These are phyloP conservation scores for Callipepla squamata DNA, from an alignment of 2,113 vertebrate species.

Conservation along the genomic window DNA sequence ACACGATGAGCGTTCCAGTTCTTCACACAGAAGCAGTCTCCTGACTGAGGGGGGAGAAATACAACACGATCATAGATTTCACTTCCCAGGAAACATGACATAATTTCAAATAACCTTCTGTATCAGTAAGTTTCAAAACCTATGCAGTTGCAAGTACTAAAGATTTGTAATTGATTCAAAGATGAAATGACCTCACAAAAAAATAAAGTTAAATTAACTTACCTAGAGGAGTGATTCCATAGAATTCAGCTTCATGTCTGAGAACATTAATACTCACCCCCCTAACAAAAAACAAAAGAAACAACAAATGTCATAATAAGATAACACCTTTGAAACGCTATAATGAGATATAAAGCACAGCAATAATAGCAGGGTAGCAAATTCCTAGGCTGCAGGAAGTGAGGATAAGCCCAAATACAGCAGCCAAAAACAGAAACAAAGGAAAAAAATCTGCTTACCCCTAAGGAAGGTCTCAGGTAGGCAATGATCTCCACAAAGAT, in stretches of 20 bases:
- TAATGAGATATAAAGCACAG: no score
- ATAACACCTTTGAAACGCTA: neutral
- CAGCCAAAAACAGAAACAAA: no score
- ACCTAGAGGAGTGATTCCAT: constrained; percentile 98
- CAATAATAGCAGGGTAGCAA: no score
- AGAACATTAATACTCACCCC: constrained; percentile 95
- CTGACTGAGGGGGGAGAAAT: constrained; percentile 79
- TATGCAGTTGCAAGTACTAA: neutral
- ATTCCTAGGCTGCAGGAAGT: no score
- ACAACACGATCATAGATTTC: neutral
- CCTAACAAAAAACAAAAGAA: constrained; percentile 70
- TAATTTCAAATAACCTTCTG: neutral
- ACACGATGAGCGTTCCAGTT: constrained; percentile 95
- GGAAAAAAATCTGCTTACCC: no score
- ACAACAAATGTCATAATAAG: neutral
- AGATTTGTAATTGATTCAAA: neutral
- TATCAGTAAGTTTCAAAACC: neutral
- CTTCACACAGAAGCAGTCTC: constrained; percentile 93
- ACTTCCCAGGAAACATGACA: neutral
- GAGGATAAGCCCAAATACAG: no score
- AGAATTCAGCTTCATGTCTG: constrained; percentile 97
- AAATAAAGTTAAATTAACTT: constrained; percentile 20
- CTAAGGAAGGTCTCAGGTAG: no score
- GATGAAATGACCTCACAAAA: neutral
- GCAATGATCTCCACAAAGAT: no score